A percentile compares a stretch with the other conserved stretches of the same genome.
Evolutionary conservation across 2,888 invertebrate species (phyloP).

Genomic region (Philereme transversata): DNA sequence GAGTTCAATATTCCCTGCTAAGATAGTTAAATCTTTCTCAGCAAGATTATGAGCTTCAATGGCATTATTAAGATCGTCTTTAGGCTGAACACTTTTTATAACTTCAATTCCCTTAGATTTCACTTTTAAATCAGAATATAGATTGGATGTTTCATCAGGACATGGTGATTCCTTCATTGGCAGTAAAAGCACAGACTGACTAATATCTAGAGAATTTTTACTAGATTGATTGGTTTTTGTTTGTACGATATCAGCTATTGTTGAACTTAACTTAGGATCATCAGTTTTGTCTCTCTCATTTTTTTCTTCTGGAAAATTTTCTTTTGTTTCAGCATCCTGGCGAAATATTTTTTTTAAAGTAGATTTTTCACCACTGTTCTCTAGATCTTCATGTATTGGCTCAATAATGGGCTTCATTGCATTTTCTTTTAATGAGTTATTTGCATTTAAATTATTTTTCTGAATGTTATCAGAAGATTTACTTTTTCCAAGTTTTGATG

Average conservation of each 20-base stretch:
- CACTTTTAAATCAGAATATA: conserved; percentile 1
- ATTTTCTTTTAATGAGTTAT: conserved; percentile 25
- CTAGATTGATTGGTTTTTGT: not conserved
- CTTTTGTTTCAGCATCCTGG: conserved; percentile 11
- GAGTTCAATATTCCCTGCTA: not conserved
- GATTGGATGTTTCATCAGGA: not conserved
- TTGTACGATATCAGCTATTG: not conserved
- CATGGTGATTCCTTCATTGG: not conserved
- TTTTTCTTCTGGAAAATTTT: conserved; percentile 1
- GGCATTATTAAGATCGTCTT: not conserved
- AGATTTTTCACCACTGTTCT: conserved; percentile 15
- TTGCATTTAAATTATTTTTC: conserved; percentile 1
- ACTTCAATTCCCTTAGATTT: not conserved
- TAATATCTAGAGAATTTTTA: conserved; percentile 2
- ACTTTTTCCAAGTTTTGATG: conserved; percentile 21
- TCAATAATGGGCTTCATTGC: conserved; percentile 1
- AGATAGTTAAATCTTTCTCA: not conserved
- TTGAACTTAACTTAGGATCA: not conserved
- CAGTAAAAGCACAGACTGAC: not conserved
- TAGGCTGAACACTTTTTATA: not conserved
- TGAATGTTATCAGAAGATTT: conserved; percentile 18
- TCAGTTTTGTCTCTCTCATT: not conserved
- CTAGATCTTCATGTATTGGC: conserved; percentile 5
- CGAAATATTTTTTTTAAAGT: conserved; percentile 4
- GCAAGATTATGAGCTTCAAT: not conserved